Evolutionary conservation across 2,797 vertebrate genomes (phyloP), one percentile per base, ranked within the genome.

Genomic region (Syncerus caffer): DNA sequence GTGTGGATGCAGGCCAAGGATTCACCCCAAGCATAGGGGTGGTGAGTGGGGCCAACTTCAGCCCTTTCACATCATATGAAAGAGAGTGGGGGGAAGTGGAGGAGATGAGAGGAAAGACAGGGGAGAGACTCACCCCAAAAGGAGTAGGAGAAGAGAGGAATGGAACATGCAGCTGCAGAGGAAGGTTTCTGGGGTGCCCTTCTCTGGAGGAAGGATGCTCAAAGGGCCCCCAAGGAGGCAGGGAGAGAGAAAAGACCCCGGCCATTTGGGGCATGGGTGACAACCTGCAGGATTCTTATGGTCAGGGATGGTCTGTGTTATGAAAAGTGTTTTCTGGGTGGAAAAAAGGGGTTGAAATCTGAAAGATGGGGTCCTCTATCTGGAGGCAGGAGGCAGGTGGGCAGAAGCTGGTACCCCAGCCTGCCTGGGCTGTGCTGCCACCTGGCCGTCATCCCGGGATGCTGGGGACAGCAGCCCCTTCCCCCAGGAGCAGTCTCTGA

Each of bases 361-460:
- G 60, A 79, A 60, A 62, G 29, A 23, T 21, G 11, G 4, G 21
- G 38, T 29, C 51, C 58, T 94, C 21, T 58, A 15, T 15, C 11
- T 2, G 16, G 29, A 62, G 60, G 42, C 0, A 5, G 6, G 10
- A 45, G 34, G 13, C 45, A n/a, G 14, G 23, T 19, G 27, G 34
- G 34, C 47, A 71, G 58, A 64, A 60, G 6, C n/a, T 31, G 7
- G 58, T 84, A n/a, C 25, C 67, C 34, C 51, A 23, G 12, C 45
- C 82, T 67, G 4, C 7, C 2, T 31, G 7, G 38, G 85, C 45
- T 67, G 1, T 2, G 2, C 31, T 23, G 62, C 53, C 34, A 10
- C 7, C 10, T 8, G 60, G 29, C 7, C 11, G 3, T 62, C 23
- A 4, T 42, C 64, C 64, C 6, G 1, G 67, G 38, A 74, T 74